Evolutionary conservation across 2,888 invertebrate species (phyloP), one percentile per base, ranked within the genome.

Genomic region (Criorhina ranunculi): DNA sequence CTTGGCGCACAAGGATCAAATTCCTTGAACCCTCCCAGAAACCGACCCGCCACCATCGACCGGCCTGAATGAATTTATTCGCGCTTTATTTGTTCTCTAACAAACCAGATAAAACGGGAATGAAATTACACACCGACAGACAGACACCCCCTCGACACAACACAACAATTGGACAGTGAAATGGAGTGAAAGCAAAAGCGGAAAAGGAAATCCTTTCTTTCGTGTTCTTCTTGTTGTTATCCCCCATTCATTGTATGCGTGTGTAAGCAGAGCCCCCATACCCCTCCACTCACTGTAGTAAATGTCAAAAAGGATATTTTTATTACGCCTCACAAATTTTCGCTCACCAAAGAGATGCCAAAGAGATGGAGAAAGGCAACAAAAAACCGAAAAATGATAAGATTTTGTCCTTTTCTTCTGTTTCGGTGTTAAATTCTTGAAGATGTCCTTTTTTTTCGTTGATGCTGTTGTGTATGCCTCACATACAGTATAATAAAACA

Each of bases 261-360:
- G 31, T 53, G n/a, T 51, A n/a, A 40, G 67, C 19, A 15, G 57
- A 11, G 11, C 15, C 59, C 55, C 57, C 53, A n/a, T n/a, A n/a
- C n/a, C n/a, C n/a, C n/a, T n/a, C n/a, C n/a, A n/a, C 51, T 51
- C 69, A 37, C 44, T 51, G 62, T 60, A 70, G 53, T 70, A 51
- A 55, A 77, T 78, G 78, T 67, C 67, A 67, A 46, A 83, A 72
- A 42, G 67, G 57, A 60, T 62, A 49, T 78, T 83, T 78, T 81
- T 78, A 73, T 67, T 77, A 67, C 53, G 40, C 44, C 59, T 40
- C 40, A 59, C 59, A 51, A 67, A 75, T 73, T 73, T 64, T 46
- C 9, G 11, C 4, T 44, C 60, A 9, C 15, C 40, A 35, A 19
- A 53, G n/a, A n/a, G n/a, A n/a, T 24, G 24, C n/a, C n/a, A n/a